These are phyloP conservation scores for Poeciliopsis turneri DNA, from an alignment of 2,797 vertebrate species.

Conservation along the genomic window DNA sequence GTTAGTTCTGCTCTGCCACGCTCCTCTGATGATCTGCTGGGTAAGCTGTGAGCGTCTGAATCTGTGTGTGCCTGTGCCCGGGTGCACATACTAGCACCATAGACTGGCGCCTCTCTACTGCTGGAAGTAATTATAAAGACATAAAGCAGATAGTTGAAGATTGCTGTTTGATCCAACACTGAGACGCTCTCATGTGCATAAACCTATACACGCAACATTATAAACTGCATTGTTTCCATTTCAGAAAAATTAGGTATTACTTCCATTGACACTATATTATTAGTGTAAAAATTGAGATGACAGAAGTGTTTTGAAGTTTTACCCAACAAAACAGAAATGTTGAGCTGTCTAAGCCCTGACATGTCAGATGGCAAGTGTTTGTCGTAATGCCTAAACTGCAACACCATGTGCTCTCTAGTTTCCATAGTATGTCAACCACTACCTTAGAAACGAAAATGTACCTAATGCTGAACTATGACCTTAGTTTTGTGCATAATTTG, in stretches of 20 bases:
- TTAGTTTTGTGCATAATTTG: neutral
- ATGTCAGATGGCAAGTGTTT: neutral
- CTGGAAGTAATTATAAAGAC: constrained; percentile 78
- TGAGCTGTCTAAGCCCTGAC: neutral
- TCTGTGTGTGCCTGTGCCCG: constrained; percentile 11
- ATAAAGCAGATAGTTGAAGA: constrained; percentile 70
- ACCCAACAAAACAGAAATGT: constrained; percentile 9
- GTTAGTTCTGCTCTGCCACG: constrained; percentile 53
- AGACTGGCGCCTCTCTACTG: constrained; percentile 73
- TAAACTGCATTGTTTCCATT: constrained; percentile 15
- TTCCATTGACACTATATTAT: constrained; percentile 17
- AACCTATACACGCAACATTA: constrained; percentile 35
- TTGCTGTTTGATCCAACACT: constrained; percentile 47
- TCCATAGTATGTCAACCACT: neutral
- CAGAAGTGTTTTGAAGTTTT: constrained; percentile 2
- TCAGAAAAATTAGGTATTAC: constrained; percentile 14
- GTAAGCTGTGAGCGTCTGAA: constrained; percentile 29
- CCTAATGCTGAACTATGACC: neutral
- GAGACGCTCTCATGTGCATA: constrained; percentile 33
- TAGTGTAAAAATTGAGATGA: constrained; percentile 10
- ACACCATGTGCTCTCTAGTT: neutral
- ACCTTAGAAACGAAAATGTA: neutral
- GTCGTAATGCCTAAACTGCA: neutral
- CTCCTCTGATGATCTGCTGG: constrained; percentile 48
- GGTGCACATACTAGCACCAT: constrained; percentile 35